These are phyloP conservation scores for Phasianus colchicus DNA, from an alignment of 2,113 vertebrate genomes.

Conservation along the genomic window DNA sequence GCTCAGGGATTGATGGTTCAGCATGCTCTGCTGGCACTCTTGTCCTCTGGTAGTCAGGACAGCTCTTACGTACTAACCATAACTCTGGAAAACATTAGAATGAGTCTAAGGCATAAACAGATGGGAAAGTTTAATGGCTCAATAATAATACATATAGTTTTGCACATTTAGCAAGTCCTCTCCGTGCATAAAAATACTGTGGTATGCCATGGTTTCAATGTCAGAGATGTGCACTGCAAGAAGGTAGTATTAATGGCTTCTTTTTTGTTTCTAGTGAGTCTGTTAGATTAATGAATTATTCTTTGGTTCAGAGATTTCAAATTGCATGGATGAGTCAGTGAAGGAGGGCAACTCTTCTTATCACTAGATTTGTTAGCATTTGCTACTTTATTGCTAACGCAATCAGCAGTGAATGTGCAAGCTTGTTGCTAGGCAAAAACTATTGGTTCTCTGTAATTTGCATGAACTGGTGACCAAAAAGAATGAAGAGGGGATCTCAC, in stretches of 20 bases:
- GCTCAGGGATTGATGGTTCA: not conserved
- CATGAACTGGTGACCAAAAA: not conserved
- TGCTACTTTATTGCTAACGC: not conserved
- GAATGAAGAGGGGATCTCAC: not conserved
- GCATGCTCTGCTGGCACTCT: not conserved
- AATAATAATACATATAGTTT: not conserved
- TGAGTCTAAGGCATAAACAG: not conserved
- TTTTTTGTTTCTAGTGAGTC: not conserved
- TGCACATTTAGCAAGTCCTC: not conserved
- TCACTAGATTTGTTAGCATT: conserved; percentile 9
- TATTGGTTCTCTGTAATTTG: not conserved
- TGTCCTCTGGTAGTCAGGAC: not conserved
- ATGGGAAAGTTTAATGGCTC: not conserved
- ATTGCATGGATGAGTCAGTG: not conserved
- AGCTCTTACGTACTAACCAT: not conserved
- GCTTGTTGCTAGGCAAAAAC: conserved; percentile 18
- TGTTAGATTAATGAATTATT: conserved; percentile 18
- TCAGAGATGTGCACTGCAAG: not conserved
- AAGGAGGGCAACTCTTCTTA: not conserved
- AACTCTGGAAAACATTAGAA: not conserved
- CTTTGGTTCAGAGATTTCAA: conserved; percentile 9
- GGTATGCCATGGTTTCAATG: not conserved
- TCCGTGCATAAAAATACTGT: not conserved
- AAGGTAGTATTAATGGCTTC: not conserved
- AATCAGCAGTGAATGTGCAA: not conserved